Base-by-base conservation (phyloP, 92 coral and sea anemone genomes). In the Epizoanthus ramosus region DNA sequence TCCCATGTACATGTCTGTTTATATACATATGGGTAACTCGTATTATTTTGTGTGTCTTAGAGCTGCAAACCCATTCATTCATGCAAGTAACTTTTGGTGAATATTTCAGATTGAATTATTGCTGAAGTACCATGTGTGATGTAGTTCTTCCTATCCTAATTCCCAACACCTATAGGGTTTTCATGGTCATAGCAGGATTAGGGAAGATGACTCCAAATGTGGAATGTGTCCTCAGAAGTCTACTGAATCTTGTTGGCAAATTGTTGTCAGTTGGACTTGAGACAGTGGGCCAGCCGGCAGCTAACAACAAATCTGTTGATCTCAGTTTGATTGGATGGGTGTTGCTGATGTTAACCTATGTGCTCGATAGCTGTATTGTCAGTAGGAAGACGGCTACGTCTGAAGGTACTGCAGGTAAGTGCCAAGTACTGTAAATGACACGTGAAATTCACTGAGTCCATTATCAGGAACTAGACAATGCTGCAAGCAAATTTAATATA, bases 271-370 rank as follows among this genome's bases (percentile, higher is more conserved):
- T 84, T 52, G 89, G 84, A 60, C 79, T 75, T 54, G 91, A 79
- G 54, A 66, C 68, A 37, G 82, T 79, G 22, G 93, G 87, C 71
- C 71, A 63, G 28, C 72, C 73, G 15, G 65, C 80, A 10, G 54
- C 14, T 50, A 50, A 9, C 54, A 50, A 58, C 60, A 50, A 57
- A 4, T 45, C 83, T 39, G 81, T 90, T 24, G 99, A 96, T 69
- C 64, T 91, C 68, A 73, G 93, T 39, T 89, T 96, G 16, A 83
- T 96, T 82, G 94, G 95, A 50, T 96, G 99, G 99, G 86, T 94
- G 25, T 80, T 94, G 50, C 90, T 94, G 56, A 86, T 94, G 61
- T 79, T 97, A 18, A 90, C 96, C 2, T 94, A 94, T 85, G 79
- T 96, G 45, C 88, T 96, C 25, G 95, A 96, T 73, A 94, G 91